A percentile compares a stretch with the other conserved stretches of the same genome.
These are phyloP conservation scores for Trogon melanurus DNA, from an alignment of 2,113 vertebrate genomes.

Conservation along the genomic window DNA sequence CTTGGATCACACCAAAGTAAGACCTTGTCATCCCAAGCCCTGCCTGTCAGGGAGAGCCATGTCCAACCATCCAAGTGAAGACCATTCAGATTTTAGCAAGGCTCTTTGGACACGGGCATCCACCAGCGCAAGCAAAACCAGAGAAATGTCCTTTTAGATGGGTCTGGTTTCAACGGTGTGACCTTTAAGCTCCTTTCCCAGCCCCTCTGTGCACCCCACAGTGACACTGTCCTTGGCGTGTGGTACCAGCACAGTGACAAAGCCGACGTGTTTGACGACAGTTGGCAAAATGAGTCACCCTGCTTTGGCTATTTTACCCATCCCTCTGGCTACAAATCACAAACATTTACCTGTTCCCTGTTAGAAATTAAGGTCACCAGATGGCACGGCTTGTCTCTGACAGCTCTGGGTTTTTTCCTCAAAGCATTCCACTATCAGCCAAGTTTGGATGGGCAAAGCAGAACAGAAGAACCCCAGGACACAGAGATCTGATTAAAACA, in stretches of 20 bases:
- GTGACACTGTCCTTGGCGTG: not conserved
- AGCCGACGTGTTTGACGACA: not conserved
- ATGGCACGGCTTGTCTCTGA: slow-evolving; percentile 22
- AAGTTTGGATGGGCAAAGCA: not conserved
- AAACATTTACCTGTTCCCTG: not conserved
- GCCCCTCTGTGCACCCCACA: too few species aligned
- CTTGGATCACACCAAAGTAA: not conserved
- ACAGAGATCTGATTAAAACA: not conserved
- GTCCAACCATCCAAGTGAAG: not conserved
- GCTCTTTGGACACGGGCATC: not conserved
- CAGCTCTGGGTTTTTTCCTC: not conserved
- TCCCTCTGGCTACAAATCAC: slow-evolving; percentile 33
- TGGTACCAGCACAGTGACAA: not conserved
- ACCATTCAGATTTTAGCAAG: not conserved
- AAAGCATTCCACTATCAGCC: not conserved
- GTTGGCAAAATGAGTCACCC: slow-evolving; percentile 23
- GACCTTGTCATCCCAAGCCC: not conserved
- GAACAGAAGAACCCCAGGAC: not conserved
- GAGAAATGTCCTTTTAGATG: not conserved
- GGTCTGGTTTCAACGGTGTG: not conserved
- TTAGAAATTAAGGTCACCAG: slow-evolving; percentile 77
- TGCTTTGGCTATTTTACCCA: not conserved
- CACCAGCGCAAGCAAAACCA: not conserved
- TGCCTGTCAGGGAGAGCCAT: not conserved
- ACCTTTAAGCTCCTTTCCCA: not conserved